phyloP scores from a whole-genome alignment of 2,888 invertebrate genomes.

The Ormia ochracea region DNA sequence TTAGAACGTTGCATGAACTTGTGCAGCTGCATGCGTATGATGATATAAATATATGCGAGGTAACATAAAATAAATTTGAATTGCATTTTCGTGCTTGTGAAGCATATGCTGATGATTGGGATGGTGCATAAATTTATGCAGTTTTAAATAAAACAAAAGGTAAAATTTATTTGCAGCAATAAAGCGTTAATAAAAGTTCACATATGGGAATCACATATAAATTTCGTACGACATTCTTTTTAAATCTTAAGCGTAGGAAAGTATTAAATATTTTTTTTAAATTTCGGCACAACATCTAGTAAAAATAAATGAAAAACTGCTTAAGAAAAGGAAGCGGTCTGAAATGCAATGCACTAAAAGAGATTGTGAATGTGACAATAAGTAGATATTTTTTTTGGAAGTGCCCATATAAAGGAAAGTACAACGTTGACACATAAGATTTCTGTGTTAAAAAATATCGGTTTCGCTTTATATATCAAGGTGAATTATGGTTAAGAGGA shows the following conservation, averaged over 20 bases:
- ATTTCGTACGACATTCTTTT: no score
- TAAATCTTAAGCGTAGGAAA: no score
- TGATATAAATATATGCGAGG: neutral
- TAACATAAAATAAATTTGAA: constrained; percentile 33
- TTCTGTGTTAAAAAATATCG: neutral
- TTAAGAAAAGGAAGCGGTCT: no score
- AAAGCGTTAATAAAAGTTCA: constrained; percentile 35
- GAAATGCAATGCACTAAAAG: no score
- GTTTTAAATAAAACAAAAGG: constrained; percentile 40
- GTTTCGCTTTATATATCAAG: constrained; percentile 8
- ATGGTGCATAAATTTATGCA: constrained; percentile 18
- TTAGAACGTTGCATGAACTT: constrained; percentile 18
- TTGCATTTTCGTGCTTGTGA: constrained; percentile 47
- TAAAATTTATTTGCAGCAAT: constrained; percentile 42
- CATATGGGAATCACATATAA: neutral
- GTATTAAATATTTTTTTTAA: no score
- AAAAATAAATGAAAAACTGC: no score
- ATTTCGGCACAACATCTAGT: no score
- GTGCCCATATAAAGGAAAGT: no score
- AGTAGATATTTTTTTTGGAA: no score
- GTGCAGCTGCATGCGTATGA: neutral
- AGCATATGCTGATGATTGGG: constrained; percentile 25
- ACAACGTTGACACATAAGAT: constrained; percentile 10
- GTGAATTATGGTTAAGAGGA: neutral
- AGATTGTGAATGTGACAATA: no score